These are phyloP conservation scores for Limnephilus lunatus DNA, from an alignment of 2,888 invertebrate genomes.

Conservation along the genomic window DNA sequence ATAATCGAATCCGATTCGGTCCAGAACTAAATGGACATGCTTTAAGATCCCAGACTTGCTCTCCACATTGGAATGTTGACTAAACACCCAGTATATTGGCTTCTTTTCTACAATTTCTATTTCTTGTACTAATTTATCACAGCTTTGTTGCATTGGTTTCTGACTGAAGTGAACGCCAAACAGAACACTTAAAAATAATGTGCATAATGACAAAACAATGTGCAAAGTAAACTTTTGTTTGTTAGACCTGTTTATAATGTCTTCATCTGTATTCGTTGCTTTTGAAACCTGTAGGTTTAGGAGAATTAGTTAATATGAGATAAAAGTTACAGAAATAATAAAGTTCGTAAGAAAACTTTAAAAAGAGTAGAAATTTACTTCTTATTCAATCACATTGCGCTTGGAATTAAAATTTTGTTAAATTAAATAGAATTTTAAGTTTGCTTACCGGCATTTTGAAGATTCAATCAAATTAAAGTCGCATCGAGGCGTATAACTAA, in stretches of 20 bases:
- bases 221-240: conserved; percentile 40
- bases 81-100: conserved; percentile 80
- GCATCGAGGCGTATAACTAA: neutral
- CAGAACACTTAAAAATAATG: conserved; percentile 54
- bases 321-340: neutral
- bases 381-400: neutral
- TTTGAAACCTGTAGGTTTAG: conserved; percentile 30
- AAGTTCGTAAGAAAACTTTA: neutral
- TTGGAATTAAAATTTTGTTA: neutral
- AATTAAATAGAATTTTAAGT: neutral
- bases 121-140: conserved; percentile 42
- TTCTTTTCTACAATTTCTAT: conserved; percentile 57
- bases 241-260: neutral
- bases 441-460: conserved; percentile 43
- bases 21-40: conserved; percentile 89
- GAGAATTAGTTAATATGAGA: neutral
- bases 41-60: conserved; percentile 82
- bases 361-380: neutral
- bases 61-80: conserved; percentile 76
- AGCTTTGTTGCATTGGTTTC: conserved; percentile 29
- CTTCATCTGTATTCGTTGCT: conserved; percentile 29
- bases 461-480: neutral
- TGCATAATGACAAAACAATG: conserved; percentile 52
- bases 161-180: conserved; percentile 49
- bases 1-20: conserved; percentile 84